phyloP scores from a whole-genome alignment of 2,797 vertebrate genomes.

The Tachyglossus aculeatus region DNA sequence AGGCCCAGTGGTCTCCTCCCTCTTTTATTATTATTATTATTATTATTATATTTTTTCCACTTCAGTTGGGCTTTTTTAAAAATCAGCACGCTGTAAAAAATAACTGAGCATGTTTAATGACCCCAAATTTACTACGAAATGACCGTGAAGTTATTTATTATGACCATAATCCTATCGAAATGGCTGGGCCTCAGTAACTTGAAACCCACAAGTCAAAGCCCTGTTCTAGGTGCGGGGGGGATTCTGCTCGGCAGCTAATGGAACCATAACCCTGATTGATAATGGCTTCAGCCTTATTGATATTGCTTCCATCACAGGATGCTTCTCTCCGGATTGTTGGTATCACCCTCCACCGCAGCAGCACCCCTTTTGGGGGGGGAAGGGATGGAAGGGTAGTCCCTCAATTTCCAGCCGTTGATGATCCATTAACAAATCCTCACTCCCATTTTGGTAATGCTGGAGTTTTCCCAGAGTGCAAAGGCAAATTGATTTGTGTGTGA shows the following conservation, averaged over 20 bases:
- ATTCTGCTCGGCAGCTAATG: constrained; percentile 53
- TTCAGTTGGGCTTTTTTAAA: rapidly evolving
- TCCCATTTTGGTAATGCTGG: neutral
- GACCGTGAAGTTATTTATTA: constrained; percentile 43
- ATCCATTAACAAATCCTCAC: no score
- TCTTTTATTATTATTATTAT: neutral
- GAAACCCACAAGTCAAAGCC: constrained; percentile 2
- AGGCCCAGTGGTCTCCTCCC: rapidly evolving
- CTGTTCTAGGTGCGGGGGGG: constrained; percentile 44
- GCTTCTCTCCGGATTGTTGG: constrained; percentile 5
- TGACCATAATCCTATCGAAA: constrained; percentile 35
- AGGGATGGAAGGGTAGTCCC: no score
- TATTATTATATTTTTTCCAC: neutral
- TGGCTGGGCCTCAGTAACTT: constrained; percentile 36
- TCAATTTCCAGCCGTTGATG: neutral
- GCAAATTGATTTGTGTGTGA: no score
- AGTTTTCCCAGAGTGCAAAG: constrained; percentile 15
- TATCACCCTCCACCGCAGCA: neutral
- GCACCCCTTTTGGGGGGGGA: no score
- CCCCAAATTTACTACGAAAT: neutral
- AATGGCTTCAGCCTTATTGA: constrained; percentile 38
- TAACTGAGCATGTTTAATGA: constrained; percentile 25
- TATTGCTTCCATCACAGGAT: constrained; percentile 32
- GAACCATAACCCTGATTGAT: constrained; percentile 49
- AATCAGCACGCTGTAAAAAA: constrained; percentile 20